Conservation (phyloP, 92 coral and sea anemone genomes). For the Palythoa grandiflora region DNA sequence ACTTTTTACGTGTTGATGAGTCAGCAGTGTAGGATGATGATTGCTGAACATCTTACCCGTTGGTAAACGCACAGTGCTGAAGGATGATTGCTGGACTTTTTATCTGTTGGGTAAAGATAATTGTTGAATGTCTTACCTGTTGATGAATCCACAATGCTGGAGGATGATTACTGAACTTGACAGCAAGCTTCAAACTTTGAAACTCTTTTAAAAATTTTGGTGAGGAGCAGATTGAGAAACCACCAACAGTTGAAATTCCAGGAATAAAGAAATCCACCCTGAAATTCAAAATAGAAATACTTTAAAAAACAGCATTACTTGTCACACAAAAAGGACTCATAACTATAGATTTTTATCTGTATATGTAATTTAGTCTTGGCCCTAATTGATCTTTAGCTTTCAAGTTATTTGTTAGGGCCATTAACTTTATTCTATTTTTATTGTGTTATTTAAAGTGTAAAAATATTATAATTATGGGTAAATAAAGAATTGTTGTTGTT, state of each 20-base stretch:
- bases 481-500: too few relatives aligned
- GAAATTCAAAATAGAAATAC: not conserved
- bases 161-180: slow-evolving; percentile 86
- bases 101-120: not conserved
- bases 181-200: slow-evolving; percentile 75
- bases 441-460: too few relatives aligned
- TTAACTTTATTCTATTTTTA: too few relatives aligned
- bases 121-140: not conserved
- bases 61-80: slow-evolving; percentile 91
- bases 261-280: slow-evolving; percentile 99
- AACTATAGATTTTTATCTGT: too few relatives aligned
- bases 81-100: slow-evolving; percentile 73
- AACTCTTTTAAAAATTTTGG: slow-evolving; percentile 63
- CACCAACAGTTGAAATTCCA: slow-evolving; percentile 90
- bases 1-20: slow-evolving; percentile 71
- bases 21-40: slow-evolving; percentile 88
- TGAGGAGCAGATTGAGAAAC: slow-evolving; percentile 89
- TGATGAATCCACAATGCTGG: slow-evolving; percentile 67
- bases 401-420: too few relatives aligned
- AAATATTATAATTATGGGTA: too few relatives aligned
- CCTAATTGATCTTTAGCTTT: too few relatives aligned
- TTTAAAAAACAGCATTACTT: not conserved
- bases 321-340: not conserved
- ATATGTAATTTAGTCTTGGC: too few relatives aligned
- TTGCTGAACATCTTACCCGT: slow-evolving; percentile 80